Evolutionary conservation across 53 echinoderm and acorn worm genomes (phyloP), one percentile per base, ranked within the genome.

Genomic region (Echinometra lucunter): DNA sequence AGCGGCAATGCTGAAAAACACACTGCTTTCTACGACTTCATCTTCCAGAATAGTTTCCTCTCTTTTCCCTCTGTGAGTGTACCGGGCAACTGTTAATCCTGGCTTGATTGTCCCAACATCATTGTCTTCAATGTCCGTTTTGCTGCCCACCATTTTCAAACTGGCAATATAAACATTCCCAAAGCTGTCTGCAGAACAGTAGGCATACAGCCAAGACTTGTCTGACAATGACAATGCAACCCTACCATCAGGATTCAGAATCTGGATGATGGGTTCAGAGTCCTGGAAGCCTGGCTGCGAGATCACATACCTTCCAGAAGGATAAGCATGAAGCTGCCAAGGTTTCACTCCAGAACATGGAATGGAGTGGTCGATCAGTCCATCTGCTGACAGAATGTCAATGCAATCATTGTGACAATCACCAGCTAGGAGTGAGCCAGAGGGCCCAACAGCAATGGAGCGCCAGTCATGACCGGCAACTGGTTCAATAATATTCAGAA

Each of bases 381-480:
- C 66, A 28, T 88, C 90, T 40, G 42, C 38, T 9, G 58, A 11
- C 47, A 90, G 47, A 6, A 90, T 6, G 21, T 90, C 90, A 53
- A 90, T 90, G n/a, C 90, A n/a, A 63, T 34, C 10, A 60, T 66
- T 66, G 38, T 2, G 18, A 42, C 90, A 90, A 37, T 90, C 90
- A 11, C 90, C 90, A 58, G 44, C 90, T 2, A 90, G 63, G 40
- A 90, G 38, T 66, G 35, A 8, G 58, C 90, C 90, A 23, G 58
- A 58, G 34, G 57, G 58, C 11, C 10, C 66, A 37, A 60, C 90
- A 53, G 60, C 49, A 38, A 90, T 40, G 23, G 90, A 90, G 8
- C 18, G 18, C 90, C 90, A 90, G 23, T 66, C 37, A 25, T 25
- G 38, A 58, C 58, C 66, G 19, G 25, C 25, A 57, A 12, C 17